These are phyloP conservation scores for Chaetops frenatus DNA, from an alignment of 2,113 vertebrate species.

Conservation along the genomic window DNA sequence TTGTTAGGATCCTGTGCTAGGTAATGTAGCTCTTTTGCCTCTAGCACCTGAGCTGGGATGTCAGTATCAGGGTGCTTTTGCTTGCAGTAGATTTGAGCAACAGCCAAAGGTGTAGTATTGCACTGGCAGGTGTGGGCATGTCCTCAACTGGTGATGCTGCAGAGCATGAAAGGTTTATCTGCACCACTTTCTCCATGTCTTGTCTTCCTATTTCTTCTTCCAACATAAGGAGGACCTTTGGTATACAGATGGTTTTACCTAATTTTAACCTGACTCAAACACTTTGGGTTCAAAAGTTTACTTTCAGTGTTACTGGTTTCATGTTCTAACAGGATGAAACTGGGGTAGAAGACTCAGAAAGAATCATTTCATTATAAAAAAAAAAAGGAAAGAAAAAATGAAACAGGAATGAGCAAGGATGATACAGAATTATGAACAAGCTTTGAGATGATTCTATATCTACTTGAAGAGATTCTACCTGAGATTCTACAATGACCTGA, in stretches of 20 bases:
- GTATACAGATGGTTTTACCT: not conserved
- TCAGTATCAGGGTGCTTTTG: not conserved
- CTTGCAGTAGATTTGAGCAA: not conserved
- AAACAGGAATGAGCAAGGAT: not conserved
- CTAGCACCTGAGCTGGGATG: not conserved
- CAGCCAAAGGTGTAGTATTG: not conserved
- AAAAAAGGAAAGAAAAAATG: too few relatives aligned
- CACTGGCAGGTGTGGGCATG: not conserved
- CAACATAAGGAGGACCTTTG: not conserved
- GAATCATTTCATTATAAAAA: not conserved
- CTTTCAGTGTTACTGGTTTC: not conserved
- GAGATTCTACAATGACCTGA: not conserved
- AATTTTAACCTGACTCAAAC: not conserved
- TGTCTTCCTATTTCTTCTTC: slow-evolving; percentile 6
- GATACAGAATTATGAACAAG: not conserved
- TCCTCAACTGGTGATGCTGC: not conserved
- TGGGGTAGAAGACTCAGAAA: not conserved
- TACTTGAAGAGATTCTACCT: not conserved
- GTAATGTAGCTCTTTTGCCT: not conserved
- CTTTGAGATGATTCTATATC: not conserved
- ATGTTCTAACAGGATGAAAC: not conserved
- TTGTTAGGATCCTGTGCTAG: not conserved
- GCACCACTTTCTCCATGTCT: not conserved
- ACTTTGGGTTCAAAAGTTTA: not conserved
- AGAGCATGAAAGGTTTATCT: not conserved